A percentile compares a stretch with the other conserved stretches of the same genome.
These are phyloP conservation scores for Drosophila orena DNA, from an alignment of 1,140 invertebrate genomes.

Conservation along the genomic window DNA sequence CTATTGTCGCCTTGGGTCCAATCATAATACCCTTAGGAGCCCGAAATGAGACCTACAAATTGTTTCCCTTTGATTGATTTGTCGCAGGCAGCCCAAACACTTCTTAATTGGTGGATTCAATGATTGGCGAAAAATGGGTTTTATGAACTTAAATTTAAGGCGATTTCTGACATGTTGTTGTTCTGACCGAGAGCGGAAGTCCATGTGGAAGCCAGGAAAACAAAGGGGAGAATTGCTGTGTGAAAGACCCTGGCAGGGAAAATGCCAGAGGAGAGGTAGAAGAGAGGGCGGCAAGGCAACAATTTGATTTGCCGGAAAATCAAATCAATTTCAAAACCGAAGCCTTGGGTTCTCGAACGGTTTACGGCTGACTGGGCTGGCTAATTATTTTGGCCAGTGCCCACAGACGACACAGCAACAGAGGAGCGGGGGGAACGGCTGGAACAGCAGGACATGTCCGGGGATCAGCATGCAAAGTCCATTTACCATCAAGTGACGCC, in stretches of 20 bases:
- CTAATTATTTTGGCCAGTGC: constrained; percentile 70
- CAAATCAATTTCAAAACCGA: constrained; percentile 67
- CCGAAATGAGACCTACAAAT: constrained; percentile 37
- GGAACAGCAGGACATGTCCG: constrained; percentile 34
- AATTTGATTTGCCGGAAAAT: constrained; percentile 60
- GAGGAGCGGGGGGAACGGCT: background rate
- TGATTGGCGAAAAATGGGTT: constrained; percentile 67
- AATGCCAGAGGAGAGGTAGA: background rate
- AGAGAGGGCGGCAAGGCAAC: constrained; percentile 14
- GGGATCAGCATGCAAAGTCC: constrained; percentile 51
- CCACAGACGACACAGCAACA: constrained; percentile 18
- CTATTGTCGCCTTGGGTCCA: constrained; percentile 30
- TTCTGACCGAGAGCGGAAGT: constrained; percentile 24
- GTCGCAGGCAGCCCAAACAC: constrained; percentile 54
- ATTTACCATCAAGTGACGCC: constrained; percentile 47
- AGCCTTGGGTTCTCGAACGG: constrained; percentile 25
- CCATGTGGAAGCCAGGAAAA: constrained; percentile 9
- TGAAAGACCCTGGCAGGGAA: background rate
- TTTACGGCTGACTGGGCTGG: constrained; percentile 67
- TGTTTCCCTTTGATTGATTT: constrained; percentile 73
- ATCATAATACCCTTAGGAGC: constrained; percentile 57
- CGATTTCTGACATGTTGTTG: constrained; percentile 42
- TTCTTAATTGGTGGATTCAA: constrained; percentile 74
- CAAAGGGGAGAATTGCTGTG: background rate
- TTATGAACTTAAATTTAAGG: constrained; percentile 60